phyloP scores from a whole-genome alignment of 1,140 invertebrate species.

The Apis dorsata region DNA sequence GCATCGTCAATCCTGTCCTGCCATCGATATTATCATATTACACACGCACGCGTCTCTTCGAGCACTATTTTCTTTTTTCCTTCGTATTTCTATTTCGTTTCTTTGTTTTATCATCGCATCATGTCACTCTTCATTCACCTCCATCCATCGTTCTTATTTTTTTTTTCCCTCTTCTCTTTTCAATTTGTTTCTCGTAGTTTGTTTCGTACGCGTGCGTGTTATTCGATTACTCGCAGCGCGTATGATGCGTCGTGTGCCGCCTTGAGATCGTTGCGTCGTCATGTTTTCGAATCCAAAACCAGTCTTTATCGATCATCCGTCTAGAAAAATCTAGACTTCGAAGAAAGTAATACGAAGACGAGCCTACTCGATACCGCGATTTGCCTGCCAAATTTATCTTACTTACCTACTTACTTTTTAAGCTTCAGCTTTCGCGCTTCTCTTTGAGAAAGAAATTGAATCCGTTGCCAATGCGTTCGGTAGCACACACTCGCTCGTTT shows the following conservation, averaged over 20 bases:
- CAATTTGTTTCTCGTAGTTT: background rate
- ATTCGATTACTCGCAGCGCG: slow-evolving; percentile 23
- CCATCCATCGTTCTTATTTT: background rate
- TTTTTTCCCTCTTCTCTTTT: background rate
- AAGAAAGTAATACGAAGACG: background rate
- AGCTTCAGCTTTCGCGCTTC: background rate
- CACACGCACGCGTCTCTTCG: slow-evolving; percentile 57
- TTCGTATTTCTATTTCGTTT: background rate
- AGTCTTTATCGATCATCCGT: no score
- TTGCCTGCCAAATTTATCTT: slow-evolving; percentile 2
- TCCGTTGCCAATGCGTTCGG: background rate
- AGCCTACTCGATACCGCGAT: background rate
- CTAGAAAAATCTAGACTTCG: background rate
- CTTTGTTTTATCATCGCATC: background rate
- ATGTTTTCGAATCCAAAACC: slow-evolving; percentile 20
- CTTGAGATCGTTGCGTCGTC: slow-evolving; percentile 31
- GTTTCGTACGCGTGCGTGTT: slow-evolving; percentile 49
- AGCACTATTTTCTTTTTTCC: slow-evolving; percentile 50
- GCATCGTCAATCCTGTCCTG: slow-evolving; percentile 60
- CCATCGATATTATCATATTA: slow-evolving; percentile 54
- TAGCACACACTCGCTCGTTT: background rate
- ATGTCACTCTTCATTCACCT: background rate
- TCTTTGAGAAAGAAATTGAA: background rate
- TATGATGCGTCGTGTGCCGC: background rate
- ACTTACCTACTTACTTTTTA: background rate